phyloP scores from a whole-genome alignment of 2,113 vertebrate genomes.

The Todiramphus chloris region DNA sequence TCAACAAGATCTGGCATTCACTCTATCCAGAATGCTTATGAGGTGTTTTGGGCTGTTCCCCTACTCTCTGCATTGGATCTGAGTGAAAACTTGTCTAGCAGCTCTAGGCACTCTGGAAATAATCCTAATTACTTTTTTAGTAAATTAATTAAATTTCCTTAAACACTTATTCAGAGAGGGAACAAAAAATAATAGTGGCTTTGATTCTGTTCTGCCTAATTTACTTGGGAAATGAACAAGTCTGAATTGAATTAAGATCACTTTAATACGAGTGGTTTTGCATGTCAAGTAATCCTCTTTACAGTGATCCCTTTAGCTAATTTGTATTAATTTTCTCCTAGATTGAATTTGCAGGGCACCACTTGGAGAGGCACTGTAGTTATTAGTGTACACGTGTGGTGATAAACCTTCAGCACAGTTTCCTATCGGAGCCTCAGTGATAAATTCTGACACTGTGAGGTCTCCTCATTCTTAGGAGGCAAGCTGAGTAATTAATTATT shows the following conservation, averaged over 20 bases:
- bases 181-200: not conserved
- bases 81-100: not conserved
- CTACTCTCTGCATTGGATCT: not conserved
- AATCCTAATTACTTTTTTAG: not conserved
- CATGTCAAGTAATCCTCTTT: constrained; percentile 16
- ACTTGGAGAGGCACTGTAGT: not conserved
- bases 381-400: not conserved
- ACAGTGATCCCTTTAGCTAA: constrained; percentile 26
- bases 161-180: not conserved
- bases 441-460: constrained; percentile 6
- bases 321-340: constrained; percentile 33
- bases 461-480: not conserved
- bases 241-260: constrained; percentile 41
- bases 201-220: constrained; percentile 39
- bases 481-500: constrained; percentile 25
- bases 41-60: not conserved
- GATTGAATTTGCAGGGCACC: not conserved
- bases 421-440: not conserved
- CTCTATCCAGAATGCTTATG: not conserved
- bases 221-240: constrained; percentile 14
- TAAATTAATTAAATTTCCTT: constrained; percentile 32
- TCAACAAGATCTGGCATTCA: not conserved
- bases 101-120: not conserved
- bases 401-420: not conserved
- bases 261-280: not conserved